These are phyloP conservation scores for Marronus borbonicus DNA, from an alignment of 2,888 invertebrate species.

Conservation along the genomic window DNA sequence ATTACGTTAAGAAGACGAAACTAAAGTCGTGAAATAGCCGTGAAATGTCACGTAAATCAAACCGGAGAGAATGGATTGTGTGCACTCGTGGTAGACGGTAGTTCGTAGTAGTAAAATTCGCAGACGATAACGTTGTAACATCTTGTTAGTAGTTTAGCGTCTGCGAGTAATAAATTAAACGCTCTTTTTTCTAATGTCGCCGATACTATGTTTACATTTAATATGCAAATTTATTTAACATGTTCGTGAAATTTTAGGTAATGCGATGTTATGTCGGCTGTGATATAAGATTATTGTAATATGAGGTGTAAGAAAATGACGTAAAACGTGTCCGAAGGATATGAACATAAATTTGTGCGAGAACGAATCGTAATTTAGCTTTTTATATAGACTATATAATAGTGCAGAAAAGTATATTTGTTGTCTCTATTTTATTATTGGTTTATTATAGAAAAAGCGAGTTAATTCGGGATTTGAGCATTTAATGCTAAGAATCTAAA, in stretches of 20 bases:
- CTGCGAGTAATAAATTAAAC: slow-evolving; percentile 10
- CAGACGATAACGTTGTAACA: slow-evolving; percentile 7
- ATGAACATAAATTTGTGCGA: background rate
- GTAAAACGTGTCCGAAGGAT: background rate
- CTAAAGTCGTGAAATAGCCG: too few relatives aligned
- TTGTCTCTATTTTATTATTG: too few relatives aligned
- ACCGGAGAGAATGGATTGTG: background rate
- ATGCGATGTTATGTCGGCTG: background rate
- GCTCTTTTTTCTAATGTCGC: background rate
- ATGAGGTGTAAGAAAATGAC: background rate
- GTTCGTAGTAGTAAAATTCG: slow-evolving; percentile 5
- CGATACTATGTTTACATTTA: background rate
- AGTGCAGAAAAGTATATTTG: too few relatives aligned
- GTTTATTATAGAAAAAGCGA: too few relatives aligned
- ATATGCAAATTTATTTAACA: slow-evolving; percentile 8
- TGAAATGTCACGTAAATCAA: too few relatives aligned
- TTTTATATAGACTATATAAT: background rate
- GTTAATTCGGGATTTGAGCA: too few relatives aligned
- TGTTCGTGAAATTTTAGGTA: background rate
- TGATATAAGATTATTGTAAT: slow-evolving; percentile 10
- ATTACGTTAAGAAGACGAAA: too few relatives aligned
- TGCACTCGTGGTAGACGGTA: background rate
- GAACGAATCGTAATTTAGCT: background rate
- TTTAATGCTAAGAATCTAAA: too few relatives aligned
- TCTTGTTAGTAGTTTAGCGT: background rate